Conservation (phyloP, 2,797 vertebrate species). For the Artibeus lituratus region DNA sequence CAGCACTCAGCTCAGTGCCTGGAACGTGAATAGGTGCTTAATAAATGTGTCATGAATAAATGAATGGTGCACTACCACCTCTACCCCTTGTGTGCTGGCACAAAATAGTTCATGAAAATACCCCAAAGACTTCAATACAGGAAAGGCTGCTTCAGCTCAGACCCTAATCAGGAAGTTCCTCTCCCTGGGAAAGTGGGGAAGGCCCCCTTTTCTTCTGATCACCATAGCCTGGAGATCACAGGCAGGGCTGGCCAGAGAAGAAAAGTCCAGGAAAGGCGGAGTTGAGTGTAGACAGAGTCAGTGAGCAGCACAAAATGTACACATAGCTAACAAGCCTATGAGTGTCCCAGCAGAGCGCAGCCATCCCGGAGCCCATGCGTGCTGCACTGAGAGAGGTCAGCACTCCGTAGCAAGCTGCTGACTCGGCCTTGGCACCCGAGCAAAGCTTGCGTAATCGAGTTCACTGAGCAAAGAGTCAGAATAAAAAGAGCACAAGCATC, state of each 20-base stretch:
- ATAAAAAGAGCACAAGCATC: background rate
- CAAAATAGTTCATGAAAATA: constrained; percentile 14
- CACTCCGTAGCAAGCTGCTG: background rate
- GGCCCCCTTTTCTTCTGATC: background rate
- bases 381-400: background rate
- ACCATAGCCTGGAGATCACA: background rate
- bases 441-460: background rate
- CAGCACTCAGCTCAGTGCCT: background rate
- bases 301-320: background rate
- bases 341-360: fast-evolving
- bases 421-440: background rate
- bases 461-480: background rate
- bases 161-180: background rate
- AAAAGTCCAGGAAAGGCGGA: background rate
- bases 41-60: constrained; percentile 41
- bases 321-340: background rate
- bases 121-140: background rate
- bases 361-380: fast-evolving
- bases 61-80: background rate
- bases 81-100: background rate
- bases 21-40: constrained; percentile 52
- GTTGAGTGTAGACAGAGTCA: background rate
- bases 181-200: background rate
- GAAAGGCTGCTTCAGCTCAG: background rate
- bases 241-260: background rate